These are phyloP conservation scores for Pseudomyrmex sp. DNA, from an alignment of 1,140 invertebrate species.

Conservation along the genomic window DNA sequence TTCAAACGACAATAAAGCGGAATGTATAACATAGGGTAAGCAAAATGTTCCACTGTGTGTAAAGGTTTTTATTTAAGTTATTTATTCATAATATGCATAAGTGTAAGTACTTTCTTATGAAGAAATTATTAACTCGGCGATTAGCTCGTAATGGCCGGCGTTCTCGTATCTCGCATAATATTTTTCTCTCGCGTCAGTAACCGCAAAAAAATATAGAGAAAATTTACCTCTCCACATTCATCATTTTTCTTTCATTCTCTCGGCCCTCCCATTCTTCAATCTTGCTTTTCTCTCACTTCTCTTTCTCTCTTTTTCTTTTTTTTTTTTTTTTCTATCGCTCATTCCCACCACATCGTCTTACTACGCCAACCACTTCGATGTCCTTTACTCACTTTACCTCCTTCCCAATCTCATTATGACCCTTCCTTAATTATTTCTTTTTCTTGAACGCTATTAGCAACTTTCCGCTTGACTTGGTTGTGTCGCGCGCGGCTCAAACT, in stretches of 20 bases:
- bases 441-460: constrained; percentile 75
- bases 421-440: constrained; percentile 77
- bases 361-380: constrained; percentile 26
- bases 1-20: not conserved
- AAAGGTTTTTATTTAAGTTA: not conserved
- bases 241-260: constrained; percentile 29
- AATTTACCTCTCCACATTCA: constrained; percentile 56
- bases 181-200: constrained; percentile 48
- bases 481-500: constrained; percentile 59
- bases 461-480: constrained; percentile 65
- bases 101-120: constrained; percentile 23
- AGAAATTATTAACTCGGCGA: constrained; percentile 68
- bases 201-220: constrained; percentile 50
- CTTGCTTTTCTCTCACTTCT: constrained; percentile 16
- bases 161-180: constrained; percentile 70
- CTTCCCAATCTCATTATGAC: constrained; percentile 75
- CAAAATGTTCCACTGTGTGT: not conserved
- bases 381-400: constrained; percentile 35
- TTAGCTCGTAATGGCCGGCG: constrained; percentile 64
- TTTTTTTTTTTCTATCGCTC: not conserved
- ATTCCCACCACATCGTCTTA: no score
- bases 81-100: not conserved
- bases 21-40: not conserved
- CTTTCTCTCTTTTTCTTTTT: not conserved
- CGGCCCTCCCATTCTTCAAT: constrained; percentile 45